Evolutionary conservation across 2,888 invertebrate species (phyloP), one percentile per base, ranked within the genome.

Genomic region (Parasteatoda lunata): DNA sequence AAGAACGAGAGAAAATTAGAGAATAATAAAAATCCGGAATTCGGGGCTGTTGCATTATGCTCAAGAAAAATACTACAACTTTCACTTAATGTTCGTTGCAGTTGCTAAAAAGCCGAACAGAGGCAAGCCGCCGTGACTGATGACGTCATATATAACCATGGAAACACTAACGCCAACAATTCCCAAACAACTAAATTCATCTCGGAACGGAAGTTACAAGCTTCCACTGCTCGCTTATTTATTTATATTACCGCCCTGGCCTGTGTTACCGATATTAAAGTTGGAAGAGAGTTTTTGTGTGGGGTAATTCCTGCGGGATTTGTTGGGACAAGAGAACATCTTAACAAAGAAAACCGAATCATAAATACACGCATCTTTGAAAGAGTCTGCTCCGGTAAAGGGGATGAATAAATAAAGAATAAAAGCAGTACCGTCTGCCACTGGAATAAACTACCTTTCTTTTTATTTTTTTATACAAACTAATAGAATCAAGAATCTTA

Each of bases 81-180:
- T 64, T 71, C 71, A 71, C 52, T 65, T 77, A 83, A 83, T 77
- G 83, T 15, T 64, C 47, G 49, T 59, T 47, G 64, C 54, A 49
- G 45, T 64, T 70, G 70, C 65, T 64, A 51, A 65, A 82, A 66
- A 83, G 59, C 48, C 48, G n/a, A n/a, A 66, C 51, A n/a, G 51
- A 51, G 75, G 54, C 77, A 49, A 77, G 54, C 59, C 80, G 64
- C 85, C 76, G 77, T 80, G 76, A 80, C 80, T 76, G 71, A 71
- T 85, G 85, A 85, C 85, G 85, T 85, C 85, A 85, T 76, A 15
- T 52, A 80, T 85, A 66, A 79, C 85, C 85, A 77, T 80, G 80
- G 85, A 80, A 85, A 79, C 85, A 79, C 80, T 75, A 78, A 73
- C 84, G 75, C 78, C 84, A 84, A 84, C 84, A 85, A 85, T 77